These are phyloP conservation scores for Platysteira castanea DNA, from an alignment of 2,113 vertebrate species.

Conservation along the genomic window DNA sequence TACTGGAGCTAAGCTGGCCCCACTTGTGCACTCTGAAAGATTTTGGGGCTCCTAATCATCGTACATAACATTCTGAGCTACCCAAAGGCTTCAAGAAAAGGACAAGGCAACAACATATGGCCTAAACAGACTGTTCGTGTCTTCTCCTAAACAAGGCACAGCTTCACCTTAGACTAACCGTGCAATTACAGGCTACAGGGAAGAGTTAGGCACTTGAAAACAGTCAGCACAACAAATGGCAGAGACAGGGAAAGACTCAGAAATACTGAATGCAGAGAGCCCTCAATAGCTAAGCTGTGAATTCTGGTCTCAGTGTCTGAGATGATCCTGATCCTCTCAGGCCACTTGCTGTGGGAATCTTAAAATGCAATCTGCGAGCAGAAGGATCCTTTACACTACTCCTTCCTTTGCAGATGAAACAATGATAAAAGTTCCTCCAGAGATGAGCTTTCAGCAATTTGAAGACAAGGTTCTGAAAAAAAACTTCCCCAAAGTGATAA, in stretches of 20 bases:
- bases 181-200: constrained; percentile 60
- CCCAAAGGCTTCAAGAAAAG: constrained; percentile 9
- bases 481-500: neutral
- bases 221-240: neutral
- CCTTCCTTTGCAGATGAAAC: neutral
- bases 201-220: constrained; percentile 29
- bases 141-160: neutral
- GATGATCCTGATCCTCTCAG: neutral
- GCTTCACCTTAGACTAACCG: constrained; percentile 53
- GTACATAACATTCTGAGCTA: neutral
- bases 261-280: neutral
- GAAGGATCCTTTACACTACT: neutral
- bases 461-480: neutral
- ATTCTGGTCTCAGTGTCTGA: neutral
- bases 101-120: constrained; percentile 16
- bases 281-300: neutral
- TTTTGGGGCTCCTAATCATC: neutral
- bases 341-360: neutral
- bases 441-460: neutral
- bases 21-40: neutral
- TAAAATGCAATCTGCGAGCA: neutral
- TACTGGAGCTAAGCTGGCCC: neutral
- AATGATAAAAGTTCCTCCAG: constrained; percentile 28
- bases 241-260: neutral
- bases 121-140: neutral